These are phyloP conservation scores for Ascaphus truei DNA, from an alignment of 2,113 vertebrate species.

Conservation along the genomic window DNA sequence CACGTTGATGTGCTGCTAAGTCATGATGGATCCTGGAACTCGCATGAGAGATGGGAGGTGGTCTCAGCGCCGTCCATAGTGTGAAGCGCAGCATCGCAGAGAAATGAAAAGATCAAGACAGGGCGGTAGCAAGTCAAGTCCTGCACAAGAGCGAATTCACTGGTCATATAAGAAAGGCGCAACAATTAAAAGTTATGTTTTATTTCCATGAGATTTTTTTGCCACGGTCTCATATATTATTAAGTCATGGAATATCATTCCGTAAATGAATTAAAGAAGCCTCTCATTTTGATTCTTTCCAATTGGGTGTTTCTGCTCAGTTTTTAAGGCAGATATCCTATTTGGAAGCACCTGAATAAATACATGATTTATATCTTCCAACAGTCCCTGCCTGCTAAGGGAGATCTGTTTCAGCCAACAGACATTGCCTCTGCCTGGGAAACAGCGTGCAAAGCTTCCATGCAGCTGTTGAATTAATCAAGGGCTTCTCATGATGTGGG, in stretches of 20 bases:
- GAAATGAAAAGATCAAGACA: not conserved
- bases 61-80: not conserved
- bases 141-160: not conserved
- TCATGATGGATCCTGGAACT: conserved; percentile 4
- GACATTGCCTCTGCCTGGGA: not conserved
- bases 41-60: not conserved
- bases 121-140: not conserved
- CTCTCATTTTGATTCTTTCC: not conserved
- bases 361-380: not conserved
- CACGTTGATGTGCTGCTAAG: conserved; percentile 17
- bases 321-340: not conserved
- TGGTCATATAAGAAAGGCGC: not conserved
- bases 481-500: not conserved
- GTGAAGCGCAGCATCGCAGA: not conserved
- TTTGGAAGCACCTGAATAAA: conserved; percentile 20
- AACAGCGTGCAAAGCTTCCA: not conserved
- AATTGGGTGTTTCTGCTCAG: not conserved
- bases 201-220: no score
- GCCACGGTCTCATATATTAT: no score
- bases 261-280: no score
- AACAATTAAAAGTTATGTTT: no score
- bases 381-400: not conserved
- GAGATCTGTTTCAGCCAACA: not conserved
- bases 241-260: no score
- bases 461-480: conserved; percentile 18